Evolutionary conservation across 2,888 invertebrate genomes (phyloP), one percentile per base, ranked within the genome.

Genomic region (Platycheirus rosarum): DNA sequence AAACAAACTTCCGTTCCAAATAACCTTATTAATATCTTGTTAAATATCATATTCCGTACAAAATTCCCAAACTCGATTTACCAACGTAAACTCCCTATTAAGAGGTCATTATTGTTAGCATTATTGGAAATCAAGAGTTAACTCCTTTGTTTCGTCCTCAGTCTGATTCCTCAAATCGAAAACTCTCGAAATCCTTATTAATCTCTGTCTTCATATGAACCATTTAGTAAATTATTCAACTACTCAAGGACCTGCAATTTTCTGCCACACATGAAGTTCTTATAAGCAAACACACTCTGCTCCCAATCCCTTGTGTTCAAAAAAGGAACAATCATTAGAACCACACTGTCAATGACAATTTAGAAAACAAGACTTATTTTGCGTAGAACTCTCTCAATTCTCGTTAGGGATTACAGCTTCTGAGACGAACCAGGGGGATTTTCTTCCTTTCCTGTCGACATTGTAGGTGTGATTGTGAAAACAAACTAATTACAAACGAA

Each of bases 401-500:
- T 42, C 32, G n/a, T 18, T 26, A 18, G 49, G 13, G 14, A 65
- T 1, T 8, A 32, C 8, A 7, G 16, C 44, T 60, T 42, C 26
- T 2, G 13, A 68, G 26, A 8, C 18, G 26, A 57, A 26, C n/a
- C 49, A 66, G 13, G 14, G n/a, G 13, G 49, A 29, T 35, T 37
- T 40, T 40, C 57, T 40, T 57, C 57, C 26, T 29, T 14, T 11
- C 2, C 26, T 1, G 8, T 16, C 16, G 0, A 9, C 11, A n/a
- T 44, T 5, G 44, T 23, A 44, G 51, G 35, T 60, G 44, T 35
- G 35, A 53, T 69, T 63, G 29, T 69, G 70, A 70, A 42, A 70
- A 29, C 62, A 76, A 26, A 76, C 70, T 76, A 70, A 76, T 76
- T 76, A 70, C 63, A 55, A 55, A 70, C 16, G 23, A 55, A 57